phyloP scores from a whole-genome alignment of 2,888 invertebrate genomes.

The Alcis repandata region DNA sequence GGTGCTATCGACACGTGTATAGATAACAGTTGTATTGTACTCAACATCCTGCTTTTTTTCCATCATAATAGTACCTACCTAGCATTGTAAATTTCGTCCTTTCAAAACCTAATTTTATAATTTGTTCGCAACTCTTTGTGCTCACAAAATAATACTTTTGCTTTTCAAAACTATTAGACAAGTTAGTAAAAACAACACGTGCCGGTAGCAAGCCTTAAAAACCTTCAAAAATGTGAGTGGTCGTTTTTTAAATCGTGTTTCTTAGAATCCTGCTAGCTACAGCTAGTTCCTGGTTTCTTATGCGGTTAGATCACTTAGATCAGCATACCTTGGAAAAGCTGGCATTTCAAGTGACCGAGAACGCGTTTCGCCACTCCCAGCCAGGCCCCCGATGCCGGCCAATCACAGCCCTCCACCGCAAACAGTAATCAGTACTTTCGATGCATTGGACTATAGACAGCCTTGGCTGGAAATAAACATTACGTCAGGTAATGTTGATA shows the following conservation, averaged over 20 bases:
- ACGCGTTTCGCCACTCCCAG: slow-evolving; percentile 81
- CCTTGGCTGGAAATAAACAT: slow-evolving; percentile 74
- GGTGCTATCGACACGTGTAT: background rate
- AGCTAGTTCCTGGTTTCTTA: slow-evolving; percentile 56
- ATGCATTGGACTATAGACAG: slow-evolving; percentile 72
- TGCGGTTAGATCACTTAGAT: slow-evolving; percentile 54
- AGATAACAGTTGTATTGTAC: background rate
- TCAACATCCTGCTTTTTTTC: background rate
- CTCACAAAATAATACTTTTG: background rate
- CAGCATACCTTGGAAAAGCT: slow-evolving; percentile 53
- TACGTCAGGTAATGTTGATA: slow-evolving; percentile 64
- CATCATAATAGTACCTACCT: background rate
- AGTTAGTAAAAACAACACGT: background rate
- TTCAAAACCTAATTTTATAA: too few relatives aligned
- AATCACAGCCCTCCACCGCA: slow-evolving; percentile 73
- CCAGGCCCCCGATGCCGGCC: slow-evolving; percentile 78
- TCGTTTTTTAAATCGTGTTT: background rate
- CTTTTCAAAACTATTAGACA: background rate
- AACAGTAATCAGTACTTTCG: slow-evolving; percentile 75
- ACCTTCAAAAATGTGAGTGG: slow-evolving; percentile 2
- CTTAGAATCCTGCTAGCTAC: slow-evolving; percentile 6
- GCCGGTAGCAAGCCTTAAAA: background rate
- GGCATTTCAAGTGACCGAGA: slow-evolving; percentile 61
- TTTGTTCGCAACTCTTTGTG: background rate
- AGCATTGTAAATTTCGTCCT: background rate